Evolutionary conservation across 2,888 invertebrate species (phyloP), one percentile per base, ranked within the genome.

Genomic region (Drosophila pseudotalamancana): DNA sequence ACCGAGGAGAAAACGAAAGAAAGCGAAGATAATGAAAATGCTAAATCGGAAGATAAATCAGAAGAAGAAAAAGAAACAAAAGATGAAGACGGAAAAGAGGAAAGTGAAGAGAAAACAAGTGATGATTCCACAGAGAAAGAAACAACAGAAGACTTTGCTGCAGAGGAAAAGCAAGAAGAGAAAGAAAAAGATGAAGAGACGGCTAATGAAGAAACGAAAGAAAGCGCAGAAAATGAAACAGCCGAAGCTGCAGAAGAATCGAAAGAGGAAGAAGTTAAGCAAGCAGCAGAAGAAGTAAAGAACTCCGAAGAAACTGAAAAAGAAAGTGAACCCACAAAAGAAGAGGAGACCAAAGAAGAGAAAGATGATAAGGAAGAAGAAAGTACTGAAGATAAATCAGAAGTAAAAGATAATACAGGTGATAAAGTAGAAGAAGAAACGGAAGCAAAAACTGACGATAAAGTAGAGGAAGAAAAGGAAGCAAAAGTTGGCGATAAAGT

Each of bases 101-200:
- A 29, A 43, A 12, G 8, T 1, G 1, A 16, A 25, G 40, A 25
- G 1, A 40, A 40, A 9, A 0, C 40, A 2, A 25, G 11, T 5
- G 39, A 21, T 2, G 40, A 42, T 4, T 1, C 25, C 14, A 8
- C 21, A 40, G 43, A 68, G 16, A 46, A 55, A n/a, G 21, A 51
- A n/a, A 56, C 69, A 23, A 3, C 21, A 11, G 64, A 48, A 21
- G 61, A 59, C 3, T n/a, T n/a, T 6, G 1, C 23, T 8, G 4
- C 16, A 1, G 48, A 48, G 34, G 53, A n/a, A 37, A 62, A 32
- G 39, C 14, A 57, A 40, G 55, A 42, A 11, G 66, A 71, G 11
- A 16, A 34, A 16, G 21, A 55, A 19, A 45, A 61, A 31, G 57
- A 39, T 11, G 64, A 54, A 42, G 43, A 55, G 11, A 6, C 29